Percentiles rank a stretch among this genome's conserved stretches.
Conservation (phyloP, 2,113 vertebrate species). For the Cyphomyrus discorhynchus region DNA sequence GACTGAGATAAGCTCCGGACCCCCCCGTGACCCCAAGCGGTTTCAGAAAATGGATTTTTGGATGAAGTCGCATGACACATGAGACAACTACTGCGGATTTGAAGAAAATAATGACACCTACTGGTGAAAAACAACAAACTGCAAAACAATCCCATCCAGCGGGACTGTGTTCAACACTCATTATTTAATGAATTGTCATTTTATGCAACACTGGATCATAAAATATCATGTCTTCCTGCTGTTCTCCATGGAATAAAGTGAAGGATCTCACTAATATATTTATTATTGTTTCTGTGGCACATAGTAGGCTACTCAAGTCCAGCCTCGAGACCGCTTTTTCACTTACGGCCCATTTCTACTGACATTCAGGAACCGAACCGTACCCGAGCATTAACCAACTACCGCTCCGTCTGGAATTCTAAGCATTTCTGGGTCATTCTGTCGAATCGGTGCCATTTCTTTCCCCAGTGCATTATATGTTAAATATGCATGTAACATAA, state of each 20-base stretch:
- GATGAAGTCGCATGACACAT: background rate
- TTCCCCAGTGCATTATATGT: background rate
- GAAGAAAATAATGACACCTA: slow-evolving; percentile 4
- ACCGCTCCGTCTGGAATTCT: background rate
- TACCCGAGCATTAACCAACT: background rate
- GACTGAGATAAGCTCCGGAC: background rate
- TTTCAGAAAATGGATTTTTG: background rate
- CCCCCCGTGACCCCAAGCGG: too few species aligned
- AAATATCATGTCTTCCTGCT: background rate
- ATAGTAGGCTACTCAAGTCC: background rate
- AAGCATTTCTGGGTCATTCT: background rate
- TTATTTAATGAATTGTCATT: background rate
- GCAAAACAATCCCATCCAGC: background rate
- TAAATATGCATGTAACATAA: background rate
- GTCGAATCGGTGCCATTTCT: background rate
- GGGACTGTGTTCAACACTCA: background rate
- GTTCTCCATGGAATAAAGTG: background rate
- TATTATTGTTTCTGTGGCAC: background rate
- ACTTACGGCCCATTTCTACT: background rate
- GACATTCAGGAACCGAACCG: background rate
- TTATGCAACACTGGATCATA: background rate
- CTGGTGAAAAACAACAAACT: background rate
- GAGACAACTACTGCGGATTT: background rate
- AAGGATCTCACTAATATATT: background rate
- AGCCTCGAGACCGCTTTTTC: background rate